Percentiles rank a stretch among this genome's conserved stretches.
These are phyloP conservation scores for Cephalopachus bancanus DNA, from an alignment of 2,797 vertebrate species.

Conservation along the genomic window DNA sequence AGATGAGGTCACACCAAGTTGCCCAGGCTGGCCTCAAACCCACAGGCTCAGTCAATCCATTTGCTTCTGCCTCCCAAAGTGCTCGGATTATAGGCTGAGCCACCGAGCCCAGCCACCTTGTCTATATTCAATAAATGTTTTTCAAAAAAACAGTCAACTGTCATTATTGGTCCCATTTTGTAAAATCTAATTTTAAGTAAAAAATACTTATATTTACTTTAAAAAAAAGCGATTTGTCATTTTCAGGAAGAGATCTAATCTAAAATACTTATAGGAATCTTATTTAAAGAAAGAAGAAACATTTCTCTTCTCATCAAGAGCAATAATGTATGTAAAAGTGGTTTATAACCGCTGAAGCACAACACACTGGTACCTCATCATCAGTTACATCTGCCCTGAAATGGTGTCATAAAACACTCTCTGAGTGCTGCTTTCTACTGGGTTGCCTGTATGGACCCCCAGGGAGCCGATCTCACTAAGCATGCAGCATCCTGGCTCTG, in stretches of 20 bases:
- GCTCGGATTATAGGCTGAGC: too few species aligned
- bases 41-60: too few species aligned
- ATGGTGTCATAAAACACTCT: neutral
- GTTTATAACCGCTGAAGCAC: neutral
- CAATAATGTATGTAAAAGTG: neutral
- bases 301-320: neutral
- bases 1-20: too few species aligned
- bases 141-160: neutral
- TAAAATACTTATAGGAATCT: neutral
- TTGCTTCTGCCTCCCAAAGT: too few species aligned
- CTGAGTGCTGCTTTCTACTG: neutral
- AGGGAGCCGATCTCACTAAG: neutral
- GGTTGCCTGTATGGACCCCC: neutral
- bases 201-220: conserved; percentile 3
- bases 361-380: neutral
- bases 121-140: too few species aligned
- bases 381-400: neutral
- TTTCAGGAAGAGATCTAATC: conserved; percentile 27
- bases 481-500: neutral
- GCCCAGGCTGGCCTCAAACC: too few species aligned
- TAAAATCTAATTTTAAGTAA: conserved; percentile 36
- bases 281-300: conserved; percentile 41
- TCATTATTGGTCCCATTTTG: conserved; percentile 32
- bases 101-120: too few species aligned
- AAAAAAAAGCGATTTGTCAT: conserved; percentile 1